A percentile compares a stretch with the other conserved stretches of the same genome.
These are phyloP conservation scores for Anthoptus insignis DNA, from an alignment of 2,888 invertebrate species.

Conservation along the genomic window DNA sequence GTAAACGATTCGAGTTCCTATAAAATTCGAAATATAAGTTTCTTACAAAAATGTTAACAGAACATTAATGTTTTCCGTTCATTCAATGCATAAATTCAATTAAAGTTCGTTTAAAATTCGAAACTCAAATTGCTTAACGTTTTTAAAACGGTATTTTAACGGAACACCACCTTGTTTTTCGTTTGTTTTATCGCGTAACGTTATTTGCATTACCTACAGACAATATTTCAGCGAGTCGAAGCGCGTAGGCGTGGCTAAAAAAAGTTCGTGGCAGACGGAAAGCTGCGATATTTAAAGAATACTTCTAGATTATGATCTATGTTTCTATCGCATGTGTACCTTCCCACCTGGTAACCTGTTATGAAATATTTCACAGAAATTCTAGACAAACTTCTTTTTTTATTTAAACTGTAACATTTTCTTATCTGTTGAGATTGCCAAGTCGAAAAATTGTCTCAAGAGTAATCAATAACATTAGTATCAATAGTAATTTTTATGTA, in stretches of 20 bases:
- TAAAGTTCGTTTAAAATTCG: background rate
- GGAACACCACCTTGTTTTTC: background rate
- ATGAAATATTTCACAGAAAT: background rate
- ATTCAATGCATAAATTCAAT: no score
- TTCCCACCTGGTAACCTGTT: constrained; percentile 7
- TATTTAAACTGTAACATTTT: no score
- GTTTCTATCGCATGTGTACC: constrained; percentile 8
- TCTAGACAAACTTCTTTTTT: no score
- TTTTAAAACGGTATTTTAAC: background rate
- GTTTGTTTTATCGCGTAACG: constrained; percentile 11
- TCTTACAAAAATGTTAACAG: no score
- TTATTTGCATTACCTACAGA: constrained; percentile 38
- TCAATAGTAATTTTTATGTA: no score
- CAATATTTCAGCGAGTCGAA: constrained; percentile 44
- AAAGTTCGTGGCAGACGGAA: constrained; percentile 57
- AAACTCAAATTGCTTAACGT: background rate
- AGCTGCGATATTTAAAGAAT: constrained; percentile 70
- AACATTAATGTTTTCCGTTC: background rate
- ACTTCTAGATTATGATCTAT: constrained; percentile 65
- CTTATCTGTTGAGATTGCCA: no score
- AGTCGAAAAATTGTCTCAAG: no score
- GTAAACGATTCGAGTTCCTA: no score
- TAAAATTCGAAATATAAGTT: no score
- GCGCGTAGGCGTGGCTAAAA: constrained; percentile 70
- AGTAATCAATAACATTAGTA: no score